phyloP scores from a whole-genome alignment of 2,797 vertebrate species.

The Spinibarbus caldwelli region DNA sequence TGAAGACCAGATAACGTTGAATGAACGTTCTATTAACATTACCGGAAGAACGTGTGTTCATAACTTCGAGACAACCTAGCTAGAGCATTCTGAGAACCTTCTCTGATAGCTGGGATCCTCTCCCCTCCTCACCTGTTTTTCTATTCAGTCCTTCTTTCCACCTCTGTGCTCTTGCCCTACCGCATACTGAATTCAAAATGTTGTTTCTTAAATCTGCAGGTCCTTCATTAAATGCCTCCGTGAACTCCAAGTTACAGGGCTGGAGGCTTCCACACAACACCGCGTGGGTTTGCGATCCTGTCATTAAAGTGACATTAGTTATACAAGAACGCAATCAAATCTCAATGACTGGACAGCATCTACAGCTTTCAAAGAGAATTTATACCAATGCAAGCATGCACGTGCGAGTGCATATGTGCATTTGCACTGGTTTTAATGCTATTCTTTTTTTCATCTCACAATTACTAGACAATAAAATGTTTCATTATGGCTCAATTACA shows the following conservation, averaged over 20 bases:
- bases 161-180: conserved; percentile 39
- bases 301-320: conserved; percentile 57
- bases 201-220: conserved; percentile 36
- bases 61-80: not conserved
- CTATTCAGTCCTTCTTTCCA: not conserved
- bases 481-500: conserved; percentile 52
- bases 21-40: not conserved
- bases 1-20: not conserved
- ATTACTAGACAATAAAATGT: conserved; percentile 51
- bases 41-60: not conserved
- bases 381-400: not conserved
- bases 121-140: not conserved
- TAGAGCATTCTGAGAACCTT: not conserved
- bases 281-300: conserved; percentile 51
- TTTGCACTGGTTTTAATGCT: conserved; percentile 38
- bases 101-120: not conserved
- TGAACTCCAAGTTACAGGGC: conserved; percentile 52
- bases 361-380: conserved; percentile 16
- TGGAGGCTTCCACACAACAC: conserved; percentile 51
- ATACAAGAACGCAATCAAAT: conserved; percentile 33
- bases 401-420: conserved; percentile 15
- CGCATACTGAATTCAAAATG: conserved; percentile 17
- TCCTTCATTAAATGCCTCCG: conserved; percentile 61
- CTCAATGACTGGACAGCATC: conserved; percentile 6
- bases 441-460: conserved; percentile 44